A percentile compares a stretch with the other conserved stretches of the same genome.
Evolutionary conservation across 2,888 invertebrate genomes (phyloP).

Genomic region (Liopterus haemorrhoidalis): DNA sequence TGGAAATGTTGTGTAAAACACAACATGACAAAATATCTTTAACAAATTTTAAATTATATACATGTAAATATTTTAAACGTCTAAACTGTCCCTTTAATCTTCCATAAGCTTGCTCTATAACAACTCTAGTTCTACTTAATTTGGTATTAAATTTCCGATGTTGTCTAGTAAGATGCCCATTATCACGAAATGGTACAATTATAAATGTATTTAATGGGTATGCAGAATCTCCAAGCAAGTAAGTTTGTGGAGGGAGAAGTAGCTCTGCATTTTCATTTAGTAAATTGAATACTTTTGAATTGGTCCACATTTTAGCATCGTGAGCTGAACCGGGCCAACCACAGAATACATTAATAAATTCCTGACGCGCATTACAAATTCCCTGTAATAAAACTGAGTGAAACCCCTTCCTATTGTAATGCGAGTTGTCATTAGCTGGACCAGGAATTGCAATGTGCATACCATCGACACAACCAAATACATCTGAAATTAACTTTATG

Average conservation of each 20-base stretch:
- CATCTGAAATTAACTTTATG: too few relatives aligned
- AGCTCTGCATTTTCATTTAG: conserved; percentile 6
- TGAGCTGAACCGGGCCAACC: conserved; percentile 12
- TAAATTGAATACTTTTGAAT: conserved; percentile 16
- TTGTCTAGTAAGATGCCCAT: conserved; percentile 18
- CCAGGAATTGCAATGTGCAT: conserved; percentile 7
- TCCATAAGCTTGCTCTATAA: conserved; percentile 18
- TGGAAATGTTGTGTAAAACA: conserved; percentile 22
- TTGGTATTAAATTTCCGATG: conserved; percentile 13
- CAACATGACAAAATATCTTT: conserved; percentile 8
- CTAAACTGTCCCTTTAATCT: conserved; percentile 18
- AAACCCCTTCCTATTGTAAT: conserved; percentile 10
- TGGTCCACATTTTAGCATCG: conserved; percentile 24
- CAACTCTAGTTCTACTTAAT: conserved; percentile 7
- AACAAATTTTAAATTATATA: conserved; percentile 7
- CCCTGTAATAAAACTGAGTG: conserved; percentile 5
- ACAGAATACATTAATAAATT: conserved; percentile 11
- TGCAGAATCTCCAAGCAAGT: conserved; percentile 25
- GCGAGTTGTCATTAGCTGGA: conserved; percentile 3
- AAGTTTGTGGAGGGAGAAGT: conserved; percentile 9
- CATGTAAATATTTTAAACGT: conserved; percentile 19
- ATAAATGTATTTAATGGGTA: conserved; percentile 19
- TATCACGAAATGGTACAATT: conserved; percentile 21
- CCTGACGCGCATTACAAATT: conserved; percentile 2
- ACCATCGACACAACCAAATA: conserved; percentile 12